Conservation (phyloP, 2,797 vertebrate species). For the Myotis pilosus region DNA sequence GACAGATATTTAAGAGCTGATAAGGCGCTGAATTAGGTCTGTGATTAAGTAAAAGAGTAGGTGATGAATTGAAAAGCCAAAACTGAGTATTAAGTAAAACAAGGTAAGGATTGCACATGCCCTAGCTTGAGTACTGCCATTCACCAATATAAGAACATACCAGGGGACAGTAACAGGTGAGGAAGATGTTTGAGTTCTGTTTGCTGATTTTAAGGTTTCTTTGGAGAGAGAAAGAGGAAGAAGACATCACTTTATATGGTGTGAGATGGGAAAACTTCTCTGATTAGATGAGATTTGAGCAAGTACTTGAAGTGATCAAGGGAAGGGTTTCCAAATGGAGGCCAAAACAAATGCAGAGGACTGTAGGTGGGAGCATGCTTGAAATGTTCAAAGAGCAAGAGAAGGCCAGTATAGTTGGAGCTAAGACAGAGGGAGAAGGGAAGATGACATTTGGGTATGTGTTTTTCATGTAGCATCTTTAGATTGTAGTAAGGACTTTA, state of each 20-base stretch:
- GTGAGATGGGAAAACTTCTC: not conserved
- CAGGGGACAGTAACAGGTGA: not conserved
- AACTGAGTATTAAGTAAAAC: not conserved
- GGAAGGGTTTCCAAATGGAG: conserved; percentile 12
- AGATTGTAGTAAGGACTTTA: not conserved
- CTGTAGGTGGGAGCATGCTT: not conserved
- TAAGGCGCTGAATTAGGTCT: not conserved
- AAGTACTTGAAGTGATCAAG: conserved; percentile 2
- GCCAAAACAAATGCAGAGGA: not conserved
- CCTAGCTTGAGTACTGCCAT: not conserved
- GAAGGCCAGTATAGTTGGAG: not conserved
- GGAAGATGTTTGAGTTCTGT: conserved; percentile 21
- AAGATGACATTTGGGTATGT: not conserved
- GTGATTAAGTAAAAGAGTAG: conserved; percentile 7
- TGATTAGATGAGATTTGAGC: conserved; percentile 21
- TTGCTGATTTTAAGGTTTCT: conserved; percentile 13
- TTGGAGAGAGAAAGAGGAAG: not conserved
- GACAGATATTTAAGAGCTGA: not conserved
- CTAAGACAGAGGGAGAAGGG: not conserved
- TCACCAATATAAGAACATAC: not conserved
- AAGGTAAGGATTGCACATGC: not conserved
- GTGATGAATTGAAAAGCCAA: not conserved
- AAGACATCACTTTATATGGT: not conserved
- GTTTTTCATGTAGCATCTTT: not conserved
- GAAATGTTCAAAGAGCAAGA: not conserved